Evolutionary conservation across 2,888 invertebrate species (phyloP).

Genomic region (Scrobipalpa atriplicella): DNA sequence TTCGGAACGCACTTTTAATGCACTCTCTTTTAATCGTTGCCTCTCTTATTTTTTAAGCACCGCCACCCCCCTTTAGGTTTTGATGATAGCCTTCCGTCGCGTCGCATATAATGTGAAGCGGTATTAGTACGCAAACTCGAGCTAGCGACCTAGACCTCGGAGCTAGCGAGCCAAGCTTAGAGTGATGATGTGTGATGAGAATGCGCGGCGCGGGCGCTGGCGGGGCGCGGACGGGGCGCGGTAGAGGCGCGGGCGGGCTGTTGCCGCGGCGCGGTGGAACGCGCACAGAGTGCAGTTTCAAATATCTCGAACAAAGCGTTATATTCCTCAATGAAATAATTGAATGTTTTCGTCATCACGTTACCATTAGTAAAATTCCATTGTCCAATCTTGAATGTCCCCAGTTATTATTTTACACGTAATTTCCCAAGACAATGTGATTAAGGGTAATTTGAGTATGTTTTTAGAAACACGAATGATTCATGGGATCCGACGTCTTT

Average conservation of each 20-base stretch:
- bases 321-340: conserved; percentile 73
- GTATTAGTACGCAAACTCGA: conserved; percentile 69
- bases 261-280: conserved; percentile 51
- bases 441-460: conserved; percentile 72
- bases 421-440: conserved; percentile 76
- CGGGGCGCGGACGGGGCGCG: not conserved
- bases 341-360: conserved; percentile 70
- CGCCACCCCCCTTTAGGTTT: conserved; percentile 76
- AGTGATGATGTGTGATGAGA: conserved; percentile 51
- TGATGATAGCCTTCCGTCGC: conserved; percentile 72
- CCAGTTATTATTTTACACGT: conserved; percentile 55
- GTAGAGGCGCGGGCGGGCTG: conserved; percentile 38
- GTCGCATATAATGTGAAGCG: conserved; percentile 68
- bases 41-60: conserved; percentile 72
- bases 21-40: conserved; percentile 78
- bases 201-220: conserved; percentile 21
- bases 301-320: conserved; percentile 72
- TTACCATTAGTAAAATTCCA: conserved; percentile 74
- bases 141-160: conserved; percentile 51
- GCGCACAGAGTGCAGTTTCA: conserved; percentile 55
- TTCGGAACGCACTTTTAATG: conserved; percentile 79
- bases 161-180: conserved; percentile 56
- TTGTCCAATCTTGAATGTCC: conserved; percentile 73
- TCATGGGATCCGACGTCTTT: conserved; percentile 67
- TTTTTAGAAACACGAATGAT: conserved; percentile 76